Conservation (phyloP, 2,888 invertebrate genomes). For the Camponotus fellah region DNA sequence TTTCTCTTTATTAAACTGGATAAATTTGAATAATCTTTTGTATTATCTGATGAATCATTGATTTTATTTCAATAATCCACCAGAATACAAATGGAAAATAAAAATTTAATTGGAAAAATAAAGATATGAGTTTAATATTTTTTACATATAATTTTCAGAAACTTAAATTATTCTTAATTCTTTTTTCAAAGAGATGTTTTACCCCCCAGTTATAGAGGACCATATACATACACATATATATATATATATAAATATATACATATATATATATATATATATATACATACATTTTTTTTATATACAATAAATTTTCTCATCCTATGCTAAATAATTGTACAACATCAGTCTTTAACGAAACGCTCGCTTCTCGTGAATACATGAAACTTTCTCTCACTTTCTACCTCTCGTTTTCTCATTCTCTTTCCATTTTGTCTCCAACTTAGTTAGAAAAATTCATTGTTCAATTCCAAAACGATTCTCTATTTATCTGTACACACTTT, state of each 20-base stretch:
- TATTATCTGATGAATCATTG: neutral
- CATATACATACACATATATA: constrained; percentile 12
- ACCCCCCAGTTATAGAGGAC: constrained; percentile 6
- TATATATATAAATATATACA: too few species aligned
- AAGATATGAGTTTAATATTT: neutral
- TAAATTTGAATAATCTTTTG: constrained; percentile 17
- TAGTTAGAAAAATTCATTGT: constrained; percentile 35
- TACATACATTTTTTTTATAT: too few species aligned
- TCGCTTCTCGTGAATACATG: constrained; percentile 30
- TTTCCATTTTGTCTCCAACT: constrained; percentile 7
- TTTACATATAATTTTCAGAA: constrained; percentile 11
- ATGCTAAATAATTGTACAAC: constrained; percentile 51
- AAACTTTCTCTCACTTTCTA: neutral
- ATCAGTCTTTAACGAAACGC: constrained; percentile 49
- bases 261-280: too few species aligned
- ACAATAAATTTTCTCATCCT: constrained; percentile 27
- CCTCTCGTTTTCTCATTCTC: neutral
- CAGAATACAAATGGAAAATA: neutral
- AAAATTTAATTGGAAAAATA: constrained; percentile 7
- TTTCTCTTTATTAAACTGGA: neutral
- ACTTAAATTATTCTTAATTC: neutral
- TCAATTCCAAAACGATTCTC: constrained; percentile 23
- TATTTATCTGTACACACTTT: constrained; percentile 32
- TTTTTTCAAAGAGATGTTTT: neutral
- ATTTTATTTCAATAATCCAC: neutral